Percentiles rank a stretch among this genome's conserved stretches.
These are phyloP conservation scores for Pherbina coryleti DNA, from an alignment of 2,888 invertebrate species.

Conservation along the genomic window DNA sequence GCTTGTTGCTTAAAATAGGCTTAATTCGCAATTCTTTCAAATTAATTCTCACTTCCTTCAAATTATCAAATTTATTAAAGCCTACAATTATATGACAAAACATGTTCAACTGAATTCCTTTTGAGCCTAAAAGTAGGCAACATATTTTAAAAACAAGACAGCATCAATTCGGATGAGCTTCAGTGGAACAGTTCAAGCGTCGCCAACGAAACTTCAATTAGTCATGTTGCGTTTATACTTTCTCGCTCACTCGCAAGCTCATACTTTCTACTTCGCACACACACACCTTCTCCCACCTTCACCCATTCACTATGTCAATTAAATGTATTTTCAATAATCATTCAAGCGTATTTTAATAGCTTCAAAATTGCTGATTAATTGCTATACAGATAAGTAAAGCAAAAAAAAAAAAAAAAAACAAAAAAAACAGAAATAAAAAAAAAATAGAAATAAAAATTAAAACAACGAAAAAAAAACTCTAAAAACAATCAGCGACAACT, in stretches of 20 bases:
- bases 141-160: no score
- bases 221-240: no score
- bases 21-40: no score
- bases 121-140: no score
- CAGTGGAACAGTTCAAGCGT: no score
- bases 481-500: slow-evolving; percentile 2
- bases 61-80: no score
- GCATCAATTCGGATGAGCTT: no score
- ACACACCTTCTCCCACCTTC: not conserved
- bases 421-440: slow-evolving; percentile 33
- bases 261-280: not conserved
- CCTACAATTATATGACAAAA: no score
- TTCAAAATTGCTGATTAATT: slow-evolving; percentile 53
- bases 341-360: slow-evolving; percentile 49
- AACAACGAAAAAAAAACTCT: not conserved
- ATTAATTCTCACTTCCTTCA: no score
- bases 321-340: slow-evolving; percentile 44
- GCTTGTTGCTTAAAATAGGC: no score
- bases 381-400: slow-evolving; percentile 46
- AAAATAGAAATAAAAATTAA: slow-evolving; percentile 26
- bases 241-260: not conserved
- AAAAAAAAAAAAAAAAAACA: slow-evolving; percentile 15
- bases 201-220: no score
- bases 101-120: no score
- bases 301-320: not conserved